phyloP scores from a whole-genome alignment of 2,888 invertebrate genomes.

The Dasypogon diadema region DNA sequence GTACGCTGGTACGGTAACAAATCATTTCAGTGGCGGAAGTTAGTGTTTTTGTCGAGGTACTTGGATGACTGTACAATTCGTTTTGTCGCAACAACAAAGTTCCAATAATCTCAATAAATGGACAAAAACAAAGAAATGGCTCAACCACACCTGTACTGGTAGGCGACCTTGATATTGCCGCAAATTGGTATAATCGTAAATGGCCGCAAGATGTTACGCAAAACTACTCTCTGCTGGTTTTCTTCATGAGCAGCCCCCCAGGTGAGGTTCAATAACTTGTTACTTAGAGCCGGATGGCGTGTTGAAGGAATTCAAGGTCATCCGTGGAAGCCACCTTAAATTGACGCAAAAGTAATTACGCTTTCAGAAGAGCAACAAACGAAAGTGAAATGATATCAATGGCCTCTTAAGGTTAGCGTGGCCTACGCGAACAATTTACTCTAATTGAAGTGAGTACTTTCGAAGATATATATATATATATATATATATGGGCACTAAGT shows the following conservation, averaged over 20 bases:
- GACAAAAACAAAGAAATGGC: slow-evolving; percentile 12
- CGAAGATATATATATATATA: not conserved
- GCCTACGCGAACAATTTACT: not conserved
- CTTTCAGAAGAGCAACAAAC: not conserved
- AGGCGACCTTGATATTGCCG: slow-evolving; percentile 28
- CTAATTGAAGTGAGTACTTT: not conserved
- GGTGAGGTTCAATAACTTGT: slow-evolving; percentile 41
- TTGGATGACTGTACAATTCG: not conserved
- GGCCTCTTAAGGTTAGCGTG: not conserved
- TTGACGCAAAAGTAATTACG: not conserved
- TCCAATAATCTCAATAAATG: not conserved
- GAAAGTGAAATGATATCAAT: not conserved
- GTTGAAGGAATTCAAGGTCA: slow-evolving; percentile 32
- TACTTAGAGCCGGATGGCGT: slow-evolving; percentile 30
- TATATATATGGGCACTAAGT: not conserved
- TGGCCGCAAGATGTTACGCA: slow-evolving; percentile 23
- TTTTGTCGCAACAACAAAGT: not conserved
- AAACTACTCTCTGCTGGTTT: not conserved
- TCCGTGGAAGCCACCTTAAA: not conserved
- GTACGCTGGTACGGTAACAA: not conserved
- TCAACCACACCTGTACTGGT: slow-evolving; percentile 20
- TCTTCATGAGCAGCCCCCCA: not conserved
- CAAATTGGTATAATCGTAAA: not conserved
- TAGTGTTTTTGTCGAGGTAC: not conserved
- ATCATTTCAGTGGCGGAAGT: not conserved